These are phyloP conservation scores for Sebastiscus tertius DNA, from an alignment of 2,797 vertebrate species.

Conservation along the genomic window DNA sequence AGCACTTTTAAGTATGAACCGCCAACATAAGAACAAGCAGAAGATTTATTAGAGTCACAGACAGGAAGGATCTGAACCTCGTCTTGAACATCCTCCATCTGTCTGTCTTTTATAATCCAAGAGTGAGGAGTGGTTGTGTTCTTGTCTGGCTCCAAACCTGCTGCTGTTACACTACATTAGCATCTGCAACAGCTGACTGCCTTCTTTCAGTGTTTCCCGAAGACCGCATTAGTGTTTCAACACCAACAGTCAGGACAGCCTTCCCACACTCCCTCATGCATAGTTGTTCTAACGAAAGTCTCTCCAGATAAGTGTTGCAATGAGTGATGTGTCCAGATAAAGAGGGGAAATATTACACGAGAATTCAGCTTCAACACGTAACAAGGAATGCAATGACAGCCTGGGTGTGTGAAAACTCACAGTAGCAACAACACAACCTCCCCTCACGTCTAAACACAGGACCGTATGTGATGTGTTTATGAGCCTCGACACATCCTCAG, in stretches of 20 bases:
- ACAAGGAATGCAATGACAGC: background rate
- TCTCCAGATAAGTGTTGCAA: slow-evolving; percentile 39
- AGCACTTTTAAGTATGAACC: background rate
- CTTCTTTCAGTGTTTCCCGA: slow-evolving; percentile 53
- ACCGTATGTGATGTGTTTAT: background rate
- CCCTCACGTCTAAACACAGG: background rate
- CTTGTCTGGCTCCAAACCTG: slow-evolving; percentile 17
- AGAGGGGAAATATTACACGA: background rate
- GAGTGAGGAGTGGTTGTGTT: slow-evolving; percentile 2
- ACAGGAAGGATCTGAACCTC: slow-evolving; percentile 29
- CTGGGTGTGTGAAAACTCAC: background rate
- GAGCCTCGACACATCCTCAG: background rate
- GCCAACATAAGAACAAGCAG: slow-evolving; percentile 3
- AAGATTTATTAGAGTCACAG: slow-evolving; percentile 13
- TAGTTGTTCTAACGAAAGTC: slow-evolving; percentile 37
- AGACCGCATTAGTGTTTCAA: slow-evolving; percentile 38
- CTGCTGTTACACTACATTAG: slow-evolving; percentile 38
- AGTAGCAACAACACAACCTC: background rate
- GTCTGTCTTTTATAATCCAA: slow-evolving; percentile 24
- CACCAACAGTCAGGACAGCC: slow-evolving; percentile 9
- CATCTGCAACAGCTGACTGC: slow-evolving; percentile 74
- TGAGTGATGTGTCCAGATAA: slow-evolving; percentile 39
- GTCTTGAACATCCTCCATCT: slow-evolving; percentile 35
- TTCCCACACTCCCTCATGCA: slow-evolving; percentile 73
- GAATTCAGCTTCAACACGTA: background rate